Evolutionary conservation across 2,888 invertebrate genomes (phyloP), one percentile per base, ranked within the genome.

Genomic region (Xanthorhoe spadicearia): DNA sequence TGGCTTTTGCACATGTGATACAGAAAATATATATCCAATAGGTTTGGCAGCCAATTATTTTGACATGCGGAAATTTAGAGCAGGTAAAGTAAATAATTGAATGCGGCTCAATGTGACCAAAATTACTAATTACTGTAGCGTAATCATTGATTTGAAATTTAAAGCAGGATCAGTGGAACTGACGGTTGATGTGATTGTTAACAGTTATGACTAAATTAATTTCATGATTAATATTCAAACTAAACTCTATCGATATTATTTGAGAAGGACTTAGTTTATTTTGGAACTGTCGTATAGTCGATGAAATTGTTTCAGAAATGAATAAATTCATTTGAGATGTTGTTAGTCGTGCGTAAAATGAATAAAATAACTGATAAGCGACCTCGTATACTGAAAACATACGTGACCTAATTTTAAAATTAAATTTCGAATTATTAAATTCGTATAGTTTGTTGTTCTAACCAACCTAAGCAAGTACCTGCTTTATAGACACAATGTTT

Each of bases 131-230:
- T 59, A 50, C 17, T 55, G 51, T 43, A 46, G 32, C 23, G 49
- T 55, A 55, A 64, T 60, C 6, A 54, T 49, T 53, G 13, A 62
- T 62, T 66, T 59, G 54, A 58, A 62, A 58, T 54, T 54, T 58
- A 62, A 61, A 61, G 49, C 49, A 18, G 58, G 49, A 50, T 62
- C 48, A 57, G 55, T 64, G 17, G 19, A 50, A 48, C 48, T 48
- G 48, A 48, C 17, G 48, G 48, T 17, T 48, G 15, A 50, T 28
- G 49, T 46, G 23, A 35, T 52, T 57, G 19, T 51, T 17, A 43
- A n/a, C 9, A 53, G 17, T 53, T 53, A 35, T 53, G 53, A 53
- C 28, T 53, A 53, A 53, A 32, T 53, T 53, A 53, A 17, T 48
- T 48, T 48, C 17, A 17, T 8, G 17, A 17, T 48, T 48, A 43